Evolutionary conservation across 2,797 vertebrate species (phyloP).

Genomic region (Pteropus rufus): DNA sequence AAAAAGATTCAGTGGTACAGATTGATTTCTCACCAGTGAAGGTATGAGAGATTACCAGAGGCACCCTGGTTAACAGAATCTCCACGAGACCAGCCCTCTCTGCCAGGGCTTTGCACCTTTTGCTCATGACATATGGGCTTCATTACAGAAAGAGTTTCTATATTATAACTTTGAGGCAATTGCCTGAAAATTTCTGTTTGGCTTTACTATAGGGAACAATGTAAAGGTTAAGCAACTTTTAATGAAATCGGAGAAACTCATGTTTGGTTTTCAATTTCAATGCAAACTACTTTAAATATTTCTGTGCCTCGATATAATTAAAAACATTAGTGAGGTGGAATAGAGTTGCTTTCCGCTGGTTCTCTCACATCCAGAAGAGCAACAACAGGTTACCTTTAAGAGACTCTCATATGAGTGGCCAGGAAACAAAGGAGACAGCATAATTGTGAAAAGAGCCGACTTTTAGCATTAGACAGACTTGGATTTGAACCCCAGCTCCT

Average conservation of each 20-base stretch:
- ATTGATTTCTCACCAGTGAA: conserved; percentile 86
- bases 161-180: conserved; percentile 85
- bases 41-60: conserved; percentile 86
- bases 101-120: conserved; percentile 84
- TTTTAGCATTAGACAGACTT: neutral
- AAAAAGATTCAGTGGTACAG: conserved; percentile 84
- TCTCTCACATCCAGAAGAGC: neutral
- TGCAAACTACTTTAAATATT: conserved; percentile 77
- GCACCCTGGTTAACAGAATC: conserved; percentile 84
- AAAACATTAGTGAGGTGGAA: conserved; percentile 18
- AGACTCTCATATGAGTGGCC: neutral
- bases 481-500: neutral
- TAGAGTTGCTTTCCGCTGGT: neutral
- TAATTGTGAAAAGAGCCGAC: neutral
- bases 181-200: conserved; percentile 82
- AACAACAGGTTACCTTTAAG: neutral
- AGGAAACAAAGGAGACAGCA: neutral
- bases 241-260: conserved; percentile 83
- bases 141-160: conserved; percentile 85
- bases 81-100: conserved; percentile 83
- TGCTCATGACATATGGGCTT: conserved; percentile 86
- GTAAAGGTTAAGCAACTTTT: conserved; percentile 85
- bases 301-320: conserved; percentile 53
- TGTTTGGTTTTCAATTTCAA: conserved; percentile 74
- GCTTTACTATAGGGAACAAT: conserved; percentile 83